Base-by-base conservation (phyloP, 92 coral and sea anemone species). In the Siderastrea siderea region DNA sequence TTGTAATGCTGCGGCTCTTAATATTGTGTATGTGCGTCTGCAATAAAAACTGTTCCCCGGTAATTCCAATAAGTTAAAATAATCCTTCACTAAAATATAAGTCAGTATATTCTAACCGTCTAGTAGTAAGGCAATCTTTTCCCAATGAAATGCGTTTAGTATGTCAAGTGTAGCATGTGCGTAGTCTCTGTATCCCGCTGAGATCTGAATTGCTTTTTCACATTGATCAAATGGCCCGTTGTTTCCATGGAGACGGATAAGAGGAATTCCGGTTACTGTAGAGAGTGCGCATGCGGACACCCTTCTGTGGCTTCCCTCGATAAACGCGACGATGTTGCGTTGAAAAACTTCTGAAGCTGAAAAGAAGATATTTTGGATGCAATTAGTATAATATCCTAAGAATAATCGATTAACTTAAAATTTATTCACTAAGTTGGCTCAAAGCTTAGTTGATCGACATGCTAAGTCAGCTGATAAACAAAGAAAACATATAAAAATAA, bases 161-260 rank as follows among this genome's bases (percentile, higher is more conserved):
- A 93, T 43, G 11, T 78, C 87, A 64, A 93, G 81, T 45, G 85
- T 71, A 3, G 94, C 94, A 26, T 38, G 58, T 1, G 91, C 81
- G 49, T 54, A 78, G 54, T 57, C 87, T 51, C 19, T 55, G 75
- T 93, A 76, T 58, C 68, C 81, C 11, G 88, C 80, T 13, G 88
- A 67, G 91, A 93, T 55, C 76, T 88, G 75, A 44, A 93, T 78
- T 4, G 70, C 78, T 59, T 77, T 60, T 52, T 77, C 61, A 50
- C 91, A 90, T 59, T 70, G 80, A 6, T 82, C 82, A 1, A 49
- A 71, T 38, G 53, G 52, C 1, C n/a, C 13, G 6, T 58, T n/a
- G 53, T 13, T n/a, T 1, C 79, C 86, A 64, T 71, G 86, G 71
- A 90, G 61, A 38, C 86, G 68, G 64, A 93, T 53, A 11, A 86